phyloP scores from a whole-genome alignment of 2,113 vertebrate genomes.

The Sinocyclocheilus maitianheensis region DNA sequence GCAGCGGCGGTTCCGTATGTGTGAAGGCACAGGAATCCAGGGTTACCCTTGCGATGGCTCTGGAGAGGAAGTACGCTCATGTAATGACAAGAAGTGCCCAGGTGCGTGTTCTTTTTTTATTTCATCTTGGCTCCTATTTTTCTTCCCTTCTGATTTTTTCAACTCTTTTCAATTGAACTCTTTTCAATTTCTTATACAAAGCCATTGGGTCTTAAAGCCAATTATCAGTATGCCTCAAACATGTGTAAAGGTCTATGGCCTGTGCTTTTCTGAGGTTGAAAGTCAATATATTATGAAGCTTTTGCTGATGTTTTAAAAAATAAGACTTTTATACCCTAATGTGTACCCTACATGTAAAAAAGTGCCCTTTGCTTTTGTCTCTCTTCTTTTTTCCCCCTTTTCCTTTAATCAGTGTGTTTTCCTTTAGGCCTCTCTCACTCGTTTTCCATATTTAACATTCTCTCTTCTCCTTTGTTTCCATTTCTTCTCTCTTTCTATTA shows the following conservation, averaged over 20 bases:
- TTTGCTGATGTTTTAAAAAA: neutral
- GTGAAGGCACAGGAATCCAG: constrained; percentile 85
- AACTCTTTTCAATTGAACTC: neutral
- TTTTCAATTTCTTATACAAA: neutral
- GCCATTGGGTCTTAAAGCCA: neutral
- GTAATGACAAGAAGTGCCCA: constrained; percentile 97
- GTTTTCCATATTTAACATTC: constrained; percentile 15
- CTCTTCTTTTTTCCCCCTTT: neutral
- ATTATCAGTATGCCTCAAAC: neutral
- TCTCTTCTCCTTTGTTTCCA: constrained; percentile 12
- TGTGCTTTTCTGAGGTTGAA: neutral
- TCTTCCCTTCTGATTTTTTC: neutral
- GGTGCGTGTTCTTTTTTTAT: constrained; percentile 72
- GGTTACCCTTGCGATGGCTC: constrained; percentile 92
- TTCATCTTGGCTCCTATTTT: neutral
- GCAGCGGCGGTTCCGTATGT: constrained; percentile 96
- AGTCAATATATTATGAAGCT: neutral
- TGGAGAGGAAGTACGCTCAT: constrained; percentile 93
- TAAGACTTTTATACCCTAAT: neutral
- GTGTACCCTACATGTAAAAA: constrained; percentile 1
- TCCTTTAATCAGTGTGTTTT: constrained; percentile 22
- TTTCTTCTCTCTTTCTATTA: constrained; percentile 13
- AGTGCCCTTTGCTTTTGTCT: neutral
- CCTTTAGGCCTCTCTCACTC: constrained; percentile 22
- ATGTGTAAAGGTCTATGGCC: neutral